These are phyloP conservation scores for Campylomormyrus tamandua DNA, from an alignment of 2,113 vertebrate species.

Conservation along the genomic window DNA sequence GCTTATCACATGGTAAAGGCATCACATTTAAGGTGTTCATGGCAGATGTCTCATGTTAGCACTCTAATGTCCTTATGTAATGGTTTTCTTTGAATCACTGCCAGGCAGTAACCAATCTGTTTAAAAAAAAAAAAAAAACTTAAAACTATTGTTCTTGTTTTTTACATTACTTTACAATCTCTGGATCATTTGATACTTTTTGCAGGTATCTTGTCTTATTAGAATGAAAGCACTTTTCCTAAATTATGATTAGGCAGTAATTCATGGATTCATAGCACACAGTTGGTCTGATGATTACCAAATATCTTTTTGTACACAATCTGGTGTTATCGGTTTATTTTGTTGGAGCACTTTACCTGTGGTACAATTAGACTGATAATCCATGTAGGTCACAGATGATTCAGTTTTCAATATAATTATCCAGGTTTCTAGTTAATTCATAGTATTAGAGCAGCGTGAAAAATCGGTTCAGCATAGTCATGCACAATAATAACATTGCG, in stretches of 20 bases:
- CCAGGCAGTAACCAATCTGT: not conserved
- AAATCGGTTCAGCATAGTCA: not conserved
- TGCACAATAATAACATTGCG: not conserved
- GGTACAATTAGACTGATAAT: not conserved
- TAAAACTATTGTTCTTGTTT: not conserved
- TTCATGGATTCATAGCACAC: not conserved
- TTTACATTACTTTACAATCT: not conserved
- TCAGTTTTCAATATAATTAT: not conserved
- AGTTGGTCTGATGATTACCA: not conserved
- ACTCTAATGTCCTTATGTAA: not conserved
- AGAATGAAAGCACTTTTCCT: not conserved
- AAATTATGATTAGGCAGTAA: not conserved
- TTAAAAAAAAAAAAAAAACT: not conserved
- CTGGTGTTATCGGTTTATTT: not conserved
- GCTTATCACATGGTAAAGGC: not conserved
- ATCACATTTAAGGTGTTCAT: not conserved
- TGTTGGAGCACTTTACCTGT: not conserved
- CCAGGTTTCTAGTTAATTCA: not conserved
- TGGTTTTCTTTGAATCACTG: no score
- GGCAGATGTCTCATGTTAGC: not conserved
- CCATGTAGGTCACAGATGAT: not conserved
- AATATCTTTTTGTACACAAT: not conserved
- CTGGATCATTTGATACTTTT: not conserved
- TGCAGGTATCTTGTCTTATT: not conserved
- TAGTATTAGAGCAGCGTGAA: not conserved